Evolutionary conservation across 2,797 vertebrate genomes (phyloP).

Genomic region (Coilia nasus): DNA sequence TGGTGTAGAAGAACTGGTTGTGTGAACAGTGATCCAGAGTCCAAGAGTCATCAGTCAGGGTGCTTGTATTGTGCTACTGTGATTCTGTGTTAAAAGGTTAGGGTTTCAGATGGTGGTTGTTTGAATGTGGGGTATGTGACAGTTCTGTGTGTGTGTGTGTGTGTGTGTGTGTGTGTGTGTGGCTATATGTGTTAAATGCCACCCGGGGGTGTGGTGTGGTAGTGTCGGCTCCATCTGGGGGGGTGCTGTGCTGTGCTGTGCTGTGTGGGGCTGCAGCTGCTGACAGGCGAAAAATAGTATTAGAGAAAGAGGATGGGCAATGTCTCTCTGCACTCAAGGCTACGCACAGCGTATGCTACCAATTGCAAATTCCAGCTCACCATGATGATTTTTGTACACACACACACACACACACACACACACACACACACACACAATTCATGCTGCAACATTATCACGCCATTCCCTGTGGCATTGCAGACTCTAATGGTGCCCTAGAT

Average conservation of each 20-base stretch:
- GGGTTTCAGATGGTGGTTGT: neutral
- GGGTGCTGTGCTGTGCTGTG: neutral
- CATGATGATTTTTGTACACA: neutral
- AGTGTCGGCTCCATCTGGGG: neutral
- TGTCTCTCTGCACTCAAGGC: neutral
- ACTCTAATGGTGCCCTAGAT: neutral
- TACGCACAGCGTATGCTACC: neutral
- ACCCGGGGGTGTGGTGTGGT: neutral
- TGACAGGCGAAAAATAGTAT: neutral
- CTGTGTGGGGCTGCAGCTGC: neutral
- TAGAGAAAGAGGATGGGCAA: neutral
- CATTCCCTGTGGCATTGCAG: neutral
- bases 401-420: neutral
- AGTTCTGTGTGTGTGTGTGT: neutral
- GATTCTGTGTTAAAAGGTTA: no score
- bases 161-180: neutral
- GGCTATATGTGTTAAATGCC: neutral
- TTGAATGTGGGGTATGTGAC: neutral
- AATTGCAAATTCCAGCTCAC: neutral
- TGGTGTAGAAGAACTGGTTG: neutral
- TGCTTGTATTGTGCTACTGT: no score
- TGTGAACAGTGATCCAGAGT: no score
- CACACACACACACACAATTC: neutral
- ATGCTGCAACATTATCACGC: neutral
- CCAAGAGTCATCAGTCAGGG: no score